A percentile compares a stretch with the other conserved stretches of the same genome.
Conservation (phyloP, 2,888 invertebrate genomes). For the Caenorhabditis sp. region DNA sequence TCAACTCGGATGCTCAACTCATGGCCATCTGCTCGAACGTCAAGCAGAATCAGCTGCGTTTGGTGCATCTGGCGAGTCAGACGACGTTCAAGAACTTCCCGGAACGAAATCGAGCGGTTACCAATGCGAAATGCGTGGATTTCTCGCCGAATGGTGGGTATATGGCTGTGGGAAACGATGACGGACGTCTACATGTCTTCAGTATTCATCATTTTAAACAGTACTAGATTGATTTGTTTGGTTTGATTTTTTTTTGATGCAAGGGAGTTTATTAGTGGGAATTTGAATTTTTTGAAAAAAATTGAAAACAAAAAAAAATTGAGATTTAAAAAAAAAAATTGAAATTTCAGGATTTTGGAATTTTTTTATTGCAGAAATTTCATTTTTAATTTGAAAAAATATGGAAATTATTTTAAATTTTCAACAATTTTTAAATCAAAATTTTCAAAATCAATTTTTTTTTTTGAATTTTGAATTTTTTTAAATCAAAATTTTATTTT, state of each 20-base stretch:
- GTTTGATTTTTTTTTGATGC: not conserved
- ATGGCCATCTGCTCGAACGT: conserved; percentile 62
- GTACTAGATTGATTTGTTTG: conserved; percentile 49
- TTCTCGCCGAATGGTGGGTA: conserved; percentile 70
- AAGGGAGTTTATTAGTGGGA: too few species aligned
- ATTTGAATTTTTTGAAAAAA: too few species aligned
- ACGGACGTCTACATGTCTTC: conserved; percentile 64
- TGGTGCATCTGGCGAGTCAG: conserved; percentile 64
- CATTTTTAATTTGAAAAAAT: too few species aligned
- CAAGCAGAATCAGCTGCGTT: conserved; percentile 66
- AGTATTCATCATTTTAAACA: conserved; percentile 62
- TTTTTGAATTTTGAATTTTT: too few species aligned
- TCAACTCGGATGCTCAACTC: conserved; percentile 65
- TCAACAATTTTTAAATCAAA: too few species aligned
- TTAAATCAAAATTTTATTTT: too few species aligned
- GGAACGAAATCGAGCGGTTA: conserved; percentile 58
- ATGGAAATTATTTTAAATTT: too few species aligned
- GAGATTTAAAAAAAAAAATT: too few species aligned
- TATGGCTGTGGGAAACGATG: conserved; percentile 65
- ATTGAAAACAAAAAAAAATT: too few species aligned
- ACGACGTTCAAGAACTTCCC: conserved; percentile 71
- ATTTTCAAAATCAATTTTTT: too few species aligned
- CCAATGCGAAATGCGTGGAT: conserved; percentile 53
- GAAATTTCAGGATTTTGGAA: too few species aligned
- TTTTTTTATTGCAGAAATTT: too few species aligned